Base-by-base conservation (phyloP, 1,140 invertebrate genomes). In the Cydia fagiglandana region DNA sequence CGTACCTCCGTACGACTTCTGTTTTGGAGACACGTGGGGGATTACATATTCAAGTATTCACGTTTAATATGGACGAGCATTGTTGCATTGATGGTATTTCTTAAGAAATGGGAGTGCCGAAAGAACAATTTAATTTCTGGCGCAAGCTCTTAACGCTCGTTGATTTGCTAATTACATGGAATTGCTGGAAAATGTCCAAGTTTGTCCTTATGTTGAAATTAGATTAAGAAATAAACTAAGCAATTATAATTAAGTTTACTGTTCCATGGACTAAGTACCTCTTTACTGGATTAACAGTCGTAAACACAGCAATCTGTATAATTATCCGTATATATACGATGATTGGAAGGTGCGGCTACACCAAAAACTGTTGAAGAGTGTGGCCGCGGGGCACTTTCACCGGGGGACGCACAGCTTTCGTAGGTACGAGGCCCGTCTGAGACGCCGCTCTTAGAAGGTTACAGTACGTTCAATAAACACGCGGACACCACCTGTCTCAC, bases 331-430 rank as follows among this genome's bases (percentile, higher is more conserved):
- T 68, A 15, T 64, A 17, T 30, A 30, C 38, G 66, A 70, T 61
- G 20, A 24, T 45, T 70, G 66, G 9, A 70, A 70, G 66, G 66
- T 70, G 66, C 66, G 66, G 66, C 66, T 28, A 41, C 66, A 45
- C 34, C 66, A 45, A 78, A 78, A 80, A 30, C 61, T 20, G 41
- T n/a, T 30, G 68, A 66, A 38, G 79, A 76, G 82, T 80, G 82
- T 87, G 84, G 81, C 82, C 84, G 83, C 81, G 77, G 80, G 84
- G 83, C 86, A 91, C 90, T 91, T 92, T 92, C 90, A 91, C 90
- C 88, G 83, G 79, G 84, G 86, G 85, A 85, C 87, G 83, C 84
- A 64, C 84, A 84, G 84, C 85, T 87, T 87, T 87, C 86, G 78
- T 80, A 78, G 81, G 84, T 84, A 84, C 77, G 77, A 75, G 74